Evolutionary conservation across 2,797 vertebrate species (phyloP).

Genomic region (Diplodus sargus): DNA sequence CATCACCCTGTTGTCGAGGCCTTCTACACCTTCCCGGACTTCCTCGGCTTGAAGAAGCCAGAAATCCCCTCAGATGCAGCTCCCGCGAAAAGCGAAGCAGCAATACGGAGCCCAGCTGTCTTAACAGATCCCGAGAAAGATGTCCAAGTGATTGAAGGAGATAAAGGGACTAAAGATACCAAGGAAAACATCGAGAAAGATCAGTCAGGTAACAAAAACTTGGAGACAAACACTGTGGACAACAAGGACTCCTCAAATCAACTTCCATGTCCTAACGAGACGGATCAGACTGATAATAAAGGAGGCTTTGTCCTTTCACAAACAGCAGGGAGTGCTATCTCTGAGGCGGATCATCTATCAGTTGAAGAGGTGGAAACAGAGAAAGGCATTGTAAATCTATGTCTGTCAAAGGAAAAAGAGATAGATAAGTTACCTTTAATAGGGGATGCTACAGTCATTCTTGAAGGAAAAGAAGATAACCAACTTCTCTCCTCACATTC

Average conservation of each 20-base stretch:
- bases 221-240: constrained; percentile 42
- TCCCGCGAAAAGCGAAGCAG: constrained; percentile 41
- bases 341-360: constrained; percentile 26
- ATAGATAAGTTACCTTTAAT: constrained; percentile 29
- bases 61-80: constrained; percentile 47
- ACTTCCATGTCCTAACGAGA: constrained; percentile 31
- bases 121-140: constrained; percentile 40
- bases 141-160: constrained; percentile 20
- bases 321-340: constrained; percentile 27
- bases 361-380: constrained; percentile 26
- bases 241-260: constrained; percentile 7
- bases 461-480: constrained; percentile 51
- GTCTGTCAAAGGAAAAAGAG: constrained; percentile 41
- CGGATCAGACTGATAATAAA: constrained; percentile 33
- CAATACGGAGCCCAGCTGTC: constrained; percentile 21
- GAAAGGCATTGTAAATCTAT: constrained; percentile 15
- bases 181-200: constrained; percentile 29
- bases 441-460: constrained; percentile 21
- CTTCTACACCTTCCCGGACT: constrained; percentile 81
- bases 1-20: constrained; percentile 84
- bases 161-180: constrained; percentile 2
- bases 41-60: constrained; percentile 66
- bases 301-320: constrained; percentile 38
- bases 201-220: constrained; percentile 27
- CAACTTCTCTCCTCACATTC: constrained; percentile 16